Evolutionary conservation across 2,888 invertebrate genomes (phyloP).

Genomic region (Formica aserva): DNA sequence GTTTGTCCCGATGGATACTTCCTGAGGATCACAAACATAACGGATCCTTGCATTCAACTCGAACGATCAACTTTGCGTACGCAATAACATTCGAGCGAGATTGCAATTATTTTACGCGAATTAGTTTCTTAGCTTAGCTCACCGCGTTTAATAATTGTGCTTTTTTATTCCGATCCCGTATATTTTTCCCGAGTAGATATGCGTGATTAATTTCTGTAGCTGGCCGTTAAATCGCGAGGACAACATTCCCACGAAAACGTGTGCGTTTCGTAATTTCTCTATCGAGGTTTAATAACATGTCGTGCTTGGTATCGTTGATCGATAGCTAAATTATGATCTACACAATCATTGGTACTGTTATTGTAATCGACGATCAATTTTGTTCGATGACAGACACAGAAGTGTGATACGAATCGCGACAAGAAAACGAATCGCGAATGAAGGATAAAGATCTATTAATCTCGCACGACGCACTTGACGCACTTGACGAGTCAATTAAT

Average conservation of each 20-base stretch:
- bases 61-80: constrained; percentile 34
- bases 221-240: neutral
- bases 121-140: neutral
- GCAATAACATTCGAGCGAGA: neutral
- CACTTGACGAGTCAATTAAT: neutral
- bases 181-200: constrained; percentile 5
- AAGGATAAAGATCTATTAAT: neutral
- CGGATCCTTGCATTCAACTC: constrained; percentile 56
- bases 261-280: neutral
- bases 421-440: neutral
- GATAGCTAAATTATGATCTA: neutral
- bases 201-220: constrained; percentile 1
- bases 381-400: neutral
- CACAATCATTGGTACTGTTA: constrained; percentile 14
- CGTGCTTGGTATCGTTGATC: neutral
- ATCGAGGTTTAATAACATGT: constrained; percentile 4
- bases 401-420: neutral
- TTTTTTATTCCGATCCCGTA: neutral
- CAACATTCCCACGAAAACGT: constrained; percentile 11
- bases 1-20: constrained; percentile 45
- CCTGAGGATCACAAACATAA: constrained; percentile 64
- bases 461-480: neutral
- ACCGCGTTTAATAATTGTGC: constrained; percentile 8
- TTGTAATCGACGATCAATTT: neutral
- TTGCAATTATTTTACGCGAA: constrained; percentile 10